A percentile compares a stretch with the other conserved stretches of the same genome.
These are phyloP conservation scores for Ormyrus pomaceus DNA, from an alignment of 2,888 invertebrate species.

Conservation along the genomic window DNA sequence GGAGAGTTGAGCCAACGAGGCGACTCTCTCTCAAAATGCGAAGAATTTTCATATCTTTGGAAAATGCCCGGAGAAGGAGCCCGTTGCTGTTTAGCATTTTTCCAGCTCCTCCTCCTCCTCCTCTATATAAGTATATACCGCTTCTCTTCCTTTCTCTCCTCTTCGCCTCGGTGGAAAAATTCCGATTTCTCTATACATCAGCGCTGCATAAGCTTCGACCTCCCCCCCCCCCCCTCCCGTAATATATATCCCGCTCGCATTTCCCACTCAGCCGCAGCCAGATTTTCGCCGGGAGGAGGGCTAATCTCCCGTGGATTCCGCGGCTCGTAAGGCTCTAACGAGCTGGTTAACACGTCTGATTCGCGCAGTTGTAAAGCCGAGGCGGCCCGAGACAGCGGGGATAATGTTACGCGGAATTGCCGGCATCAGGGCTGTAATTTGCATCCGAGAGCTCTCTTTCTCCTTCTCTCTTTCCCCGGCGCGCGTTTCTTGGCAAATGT, in stretches of 20 bases:
- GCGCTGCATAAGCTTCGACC: not conserved
- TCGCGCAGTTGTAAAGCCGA: conserved; percentile 17
- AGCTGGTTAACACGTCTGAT: conserved; percentile 51
- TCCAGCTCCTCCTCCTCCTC: not conserved
- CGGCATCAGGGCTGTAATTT: conserved; percentile 59
- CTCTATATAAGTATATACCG: not conserved
- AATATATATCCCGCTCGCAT: conserved; percentile 3
- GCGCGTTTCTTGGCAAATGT: conserved; percentile 65
- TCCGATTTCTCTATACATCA: conserved; percentile 29
- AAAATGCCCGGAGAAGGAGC: conserved; percentile 12
- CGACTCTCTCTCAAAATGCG: conserved; percentile 42
- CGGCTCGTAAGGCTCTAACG: conserved; percentile 52
- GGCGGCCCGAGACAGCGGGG: conserved; percentile 30
- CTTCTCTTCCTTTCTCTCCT: not conserved
- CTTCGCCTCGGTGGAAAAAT: conserved; percentile 3
- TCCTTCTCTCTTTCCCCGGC: not conserved
- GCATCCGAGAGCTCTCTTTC: conserved; percentile 51
- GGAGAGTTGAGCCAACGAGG: conserved; percentile 9
- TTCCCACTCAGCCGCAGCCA: conserved; percentile 18
- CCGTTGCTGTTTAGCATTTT: conserved; percentile 26
- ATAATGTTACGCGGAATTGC: conserved; percentile 60
- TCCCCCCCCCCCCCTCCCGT: not conserved
- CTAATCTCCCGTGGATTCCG: conserved; percentile 9
- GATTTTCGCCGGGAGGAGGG: not conserved
- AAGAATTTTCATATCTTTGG: conserved; percentile 70